A percentile compares a stretch with the other conserved stretches of the same genome.
Evolutionary conservation across 2,797 vertebrate species (phyloP).

Genomic region (Triplophysa bombifrons): DNA sequence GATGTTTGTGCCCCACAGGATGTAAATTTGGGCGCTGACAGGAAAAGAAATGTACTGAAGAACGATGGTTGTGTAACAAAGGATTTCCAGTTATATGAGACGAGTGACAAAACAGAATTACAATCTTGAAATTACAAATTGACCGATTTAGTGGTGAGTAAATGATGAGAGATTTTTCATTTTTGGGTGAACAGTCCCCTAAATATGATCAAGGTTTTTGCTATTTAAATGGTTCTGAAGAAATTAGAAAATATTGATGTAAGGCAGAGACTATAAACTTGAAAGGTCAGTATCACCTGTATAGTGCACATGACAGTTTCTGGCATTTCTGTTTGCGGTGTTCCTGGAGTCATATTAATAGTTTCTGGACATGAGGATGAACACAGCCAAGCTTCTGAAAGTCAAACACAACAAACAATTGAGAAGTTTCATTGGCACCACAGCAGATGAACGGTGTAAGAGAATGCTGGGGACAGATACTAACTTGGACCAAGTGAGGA

Average conservation of each 20-base stretch:
- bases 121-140: too few relatives aligned
- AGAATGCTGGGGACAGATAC: conserved; percentile 26
- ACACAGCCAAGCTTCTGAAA: conserved; percentile 73
- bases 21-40: background rate
- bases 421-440: background rate
- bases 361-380: conserved; percentile 51
- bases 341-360: conserved; percentile 60
- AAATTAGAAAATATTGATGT: background rate
- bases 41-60: background rate
- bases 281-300: conserved; percentile 66
- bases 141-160: too few relatives aligned
- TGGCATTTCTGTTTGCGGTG: conserved; percentile 53
- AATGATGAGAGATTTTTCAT: too few relatives aligned
- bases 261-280: background rate
- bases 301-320: conserved; percentile 74
- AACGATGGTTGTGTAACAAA: background rate
- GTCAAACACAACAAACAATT: conserved; percentile 30
- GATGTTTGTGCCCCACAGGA: background rate
- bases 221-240: background rate
- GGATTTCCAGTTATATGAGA: background rate
- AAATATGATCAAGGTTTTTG: too few relatives aligned
- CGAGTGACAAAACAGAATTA: background rate
- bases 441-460: background rate
- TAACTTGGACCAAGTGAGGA: conserved; percentile 61
- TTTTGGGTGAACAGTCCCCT: too few relatives aligned